Evolutionary conservation across 1,140 invertebrate species (phyloP).

Genomic region (Anagrus nilaparvatae): DNA sequence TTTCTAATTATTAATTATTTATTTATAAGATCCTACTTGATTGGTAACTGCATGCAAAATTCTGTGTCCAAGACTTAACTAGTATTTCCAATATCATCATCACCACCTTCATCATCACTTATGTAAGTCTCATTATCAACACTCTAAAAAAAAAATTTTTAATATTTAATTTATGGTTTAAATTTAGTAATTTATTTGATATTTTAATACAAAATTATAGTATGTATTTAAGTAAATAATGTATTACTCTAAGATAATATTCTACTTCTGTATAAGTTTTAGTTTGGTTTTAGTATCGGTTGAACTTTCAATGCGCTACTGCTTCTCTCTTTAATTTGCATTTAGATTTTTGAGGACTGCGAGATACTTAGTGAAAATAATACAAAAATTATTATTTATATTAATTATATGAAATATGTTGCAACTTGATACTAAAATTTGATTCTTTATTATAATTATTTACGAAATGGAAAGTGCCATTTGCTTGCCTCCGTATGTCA

Average conservation of each 20-base stretch:
- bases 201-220: too few relatives aligned
- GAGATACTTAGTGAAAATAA: conserved; percentile 22
- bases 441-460: not conserved
- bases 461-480: too few relatives aligned
- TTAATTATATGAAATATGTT: too few relatives aligned
- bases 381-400: too few relatives aligned
- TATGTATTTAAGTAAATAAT: too few relatives aligned
- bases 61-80: conserved; percentile 63
- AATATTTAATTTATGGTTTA: too few relatives aligned
- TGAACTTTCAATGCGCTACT: conserved; percentile 55
- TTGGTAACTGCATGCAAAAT: conserved; percentile 48
- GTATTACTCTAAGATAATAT: conserved; percentile 26
- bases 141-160: too few relatives aligned
- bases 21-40: conserved; percentile 29
- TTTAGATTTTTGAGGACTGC: conserved; percentile 22
- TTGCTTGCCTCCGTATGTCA: too few relatives aligned
- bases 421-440: not conserved
- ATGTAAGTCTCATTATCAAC: too few relatives aligned
- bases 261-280: too few relatives aligned
- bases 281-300: conserved; percentile 52
- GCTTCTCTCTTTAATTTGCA: conserved; percentile 19
- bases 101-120: conserved; percentile 18
- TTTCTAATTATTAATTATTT: conserved; percentile 23
- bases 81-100: conserved; percentile 37
- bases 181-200: too few relatives aligned